Evolutionary conservation across 2,888 invertebrate genomes (phyloP).

Genomic region (Anthophora plumipes): DNA sequence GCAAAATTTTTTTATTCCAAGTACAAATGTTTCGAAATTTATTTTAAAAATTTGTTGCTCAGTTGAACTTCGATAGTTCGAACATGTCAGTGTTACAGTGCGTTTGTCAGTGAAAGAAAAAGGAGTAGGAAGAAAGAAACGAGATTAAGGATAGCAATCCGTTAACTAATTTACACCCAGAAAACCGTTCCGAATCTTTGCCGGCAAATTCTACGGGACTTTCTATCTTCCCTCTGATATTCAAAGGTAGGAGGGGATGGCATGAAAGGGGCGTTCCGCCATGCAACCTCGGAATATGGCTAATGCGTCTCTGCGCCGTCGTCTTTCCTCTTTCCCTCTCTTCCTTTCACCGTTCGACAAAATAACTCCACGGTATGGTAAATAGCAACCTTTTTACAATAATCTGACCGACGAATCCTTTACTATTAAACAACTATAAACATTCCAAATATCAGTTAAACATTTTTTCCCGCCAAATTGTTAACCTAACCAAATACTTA

Average conservation of each 20-base stretch:
- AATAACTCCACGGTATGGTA: constrained; percentile 25
- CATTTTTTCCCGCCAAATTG: too few species aligned
- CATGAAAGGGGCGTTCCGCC: constrained; percentile 83
- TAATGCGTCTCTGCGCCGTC: constrained; percentile 62
- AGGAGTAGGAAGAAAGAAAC: not conserved
- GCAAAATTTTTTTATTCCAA: too few species aligned
- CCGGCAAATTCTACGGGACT: constrained; percentile 31
- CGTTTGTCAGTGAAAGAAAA: not conserved
- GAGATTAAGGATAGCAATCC: constrained; percentile 55
- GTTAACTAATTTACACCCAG: constrained; percentile 75
- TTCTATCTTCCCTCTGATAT: constrained; percentile 72
- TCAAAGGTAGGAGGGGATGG: constrained; percentile 67
- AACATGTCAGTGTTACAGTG: not conserved
- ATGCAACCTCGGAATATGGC: constrained; percentile 84
- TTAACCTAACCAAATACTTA: too few species aligned
- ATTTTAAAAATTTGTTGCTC: not conserved
- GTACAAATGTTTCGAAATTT: too few species aligned
- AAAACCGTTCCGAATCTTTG: constrained; percentile 50
- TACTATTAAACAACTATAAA: not conserved
- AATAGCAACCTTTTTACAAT: constrained; percentile 26
- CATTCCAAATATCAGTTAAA: not conserved
- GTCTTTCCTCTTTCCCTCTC: constrained; percentile 45
- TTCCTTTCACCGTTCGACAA: constrained; percentile 9
- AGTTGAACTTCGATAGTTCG: not conserved
- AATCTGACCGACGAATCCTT: not conserved